These are phyloP conservation scores for Megalopta genalis DNA, from an alignment of 1,140 invertebrate species.

Conservation along the genomic window DNA sequence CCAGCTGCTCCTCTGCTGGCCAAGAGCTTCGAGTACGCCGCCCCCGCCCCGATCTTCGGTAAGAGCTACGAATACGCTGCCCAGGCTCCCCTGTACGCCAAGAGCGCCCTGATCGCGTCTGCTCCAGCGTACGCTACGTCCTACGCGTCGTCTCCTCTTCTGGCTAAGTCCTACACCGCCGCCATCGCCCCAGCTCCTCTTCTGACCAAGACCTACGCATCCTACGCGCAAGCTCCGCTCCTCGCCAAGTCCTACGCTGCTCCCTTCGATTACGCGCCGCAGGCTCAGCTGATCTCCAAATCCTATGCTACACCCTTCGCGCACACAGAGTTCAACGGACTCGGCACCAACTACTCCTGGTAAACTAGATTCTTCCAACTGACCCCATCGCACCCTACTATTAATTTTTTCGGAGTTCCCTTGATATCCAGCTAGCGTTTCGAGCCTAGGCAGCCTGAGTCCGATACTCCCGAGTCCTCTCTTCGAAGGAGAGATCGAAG, in stretches of 20 bases:
- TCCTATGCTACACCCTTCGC: constrained; percentile 42
- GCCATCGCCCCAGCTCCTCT: constrained; percentile 59
- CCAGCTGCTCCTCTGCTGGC: constrained; percentile 4
- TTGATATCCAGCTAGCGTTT: neutral
- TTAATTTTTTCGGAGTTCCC: neutral
- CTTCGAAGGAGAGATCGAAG: neutral
- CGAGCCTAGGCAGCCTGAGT: neutral
- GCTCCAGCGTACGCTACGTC: constrained; percentile 1
- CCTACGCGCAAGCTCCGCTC: constrained; percentile 37
- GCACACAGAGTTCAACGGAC: constrained; percentile 76
- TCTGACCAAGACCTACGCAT: constrained; percentile 54
- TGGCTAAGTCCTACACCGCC: too few relatives aligned
- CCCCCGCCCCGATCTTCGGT: constrained; percentile 59
- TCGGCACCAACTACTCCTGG: constrained; percentile 79
- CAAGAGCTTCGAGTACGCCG: constrained; percentile 51
- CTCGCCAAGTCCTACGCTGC: constrained; percentile 19
- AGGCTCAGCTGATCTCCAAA: constrained; percentile 51
- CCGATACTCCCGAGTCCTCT: too few relatives aligned
- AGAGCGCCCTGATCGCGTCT: constrained; percentile 51
- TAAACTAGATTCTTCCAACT: constrained; percentile 55
- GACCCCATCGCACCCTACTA: too few relatives aligned
- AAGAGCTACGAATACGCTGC: constrained; percentile 41
- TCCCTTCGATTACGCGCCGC: constrained; percentile 52
- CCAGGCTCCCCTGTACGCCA: neutral
- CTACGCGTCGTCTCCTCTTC: neutral